Base-by-base conservation (phyloP, 2,113 vertebrate species). In the Zosterops lateralis region DNA sequence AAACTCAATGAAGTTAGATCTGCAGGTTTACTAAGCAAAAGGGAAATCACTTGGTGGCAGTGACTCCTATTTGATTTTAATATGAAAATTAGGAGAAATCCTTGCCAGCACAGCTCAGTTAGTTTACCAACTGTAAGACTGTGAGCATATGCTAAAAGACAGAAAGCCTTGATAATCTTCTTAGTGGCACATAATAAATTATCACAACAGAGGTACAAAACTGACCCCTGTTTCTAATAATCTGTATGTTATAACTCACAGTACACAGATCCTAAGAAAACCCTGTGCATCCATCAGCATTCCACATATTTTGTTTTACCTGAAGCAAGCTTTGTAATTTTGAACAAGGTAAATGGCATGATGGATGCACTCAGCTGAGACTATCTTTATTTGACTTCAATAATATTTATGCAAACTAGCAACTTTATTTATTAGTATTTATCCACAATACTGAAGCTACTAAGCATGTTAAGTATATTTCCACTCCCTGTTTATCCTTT, bases 211-310 rank as follows among this genome's bases (percentile, higher is more conserved):
- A 62, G 19, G 28, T 26, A 61, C 2, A 80, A 73, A 86, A 31
- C 17, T 62, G 14, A 3, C 3, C 32, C 4, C 9, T 1, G 1
- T 21, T 51, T 74, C 82, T 50, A 78, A 40, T 50, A 48, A 58
- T 48, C 47, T 57, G 5, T 67, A 6, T 44, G 31, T 66, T 62
- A n/a, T 9, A 71, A 75, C 7, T 84, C 8, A 42, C 0, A 0
- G 40, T 25, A 58, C 18, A 29, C 1, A 64, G 24, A 78, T 42
- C 19, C 20, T 51, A 84, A 83, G 56, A 78, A 85, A 87, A 51
- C 4, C 12, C 38, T 36, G 26, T 42, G 29, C 3, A 28, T 53
- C 10, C 18, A 74, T n/a, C 28, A 90, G 47, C n/a, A 48, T 65
- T n/a, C 14, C 7, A 47, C 1, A 2, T 16, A 38, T 26, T 85